Base-by-base conservation (phyloP, 2,113 vertebrate genomes). In the Turdus rufiventris region DNA sequence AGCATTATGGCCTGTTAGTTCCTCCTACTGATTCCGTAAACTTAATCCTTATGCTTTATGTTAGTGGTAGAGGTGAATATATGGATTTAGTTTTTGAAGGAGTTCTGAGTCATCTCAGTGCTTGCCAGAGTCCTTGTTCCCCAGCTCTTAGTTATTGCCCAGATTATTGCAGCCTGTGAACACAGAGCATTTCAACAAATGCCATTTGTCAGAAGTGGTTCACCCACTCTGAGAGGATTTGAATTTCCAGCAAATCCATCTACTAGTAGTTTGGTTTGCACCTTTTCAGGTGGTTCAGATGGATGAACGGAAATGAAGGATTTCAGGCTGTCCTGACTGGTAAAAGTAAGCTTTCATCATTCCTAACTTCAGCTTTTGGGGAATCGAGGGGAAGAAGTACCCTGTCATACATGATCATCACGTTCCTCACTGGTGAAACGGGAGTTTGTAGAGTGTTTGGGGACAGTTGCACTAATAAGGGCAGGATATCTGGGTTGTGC, bases 1-100 rank as follows among this genome's bases (percentile, higher is more conserved):
- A 85, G 60, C n/a, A 29, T 91, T 79, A 15, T 47, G 61, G 68
- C n/a, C 45, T 34, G 18, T 94, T 89, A 68, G 65, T 97, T 93
- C 62, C 53, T 92, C 61, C 79, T 74, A 18, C 61, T 82, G 45
- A 51, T 74, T 86, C 82, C 87, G 9, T 88, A 83, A 50, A 42
- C 57, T 88, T 89, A 91, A 85, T 90, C 45, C 20, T 77, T 95
- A 93, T 62, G 25, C 62, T 96, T 94, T 95, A 48, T 91, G 62
- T 25, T 50, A 79, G 56, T 23, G 60, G 42, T 61, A 89, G 74
- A 95, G 62, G 51, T 87, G 68, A 93, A 90, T 91, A 88, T 89
- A 78, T 78, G 43, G 82, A 67, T 96, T 92, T 90, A 33, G 83
- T 86, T 96, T 95, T 51, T 95, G 75, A 80, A 96, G 50, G 83